Conservation (phyloP, 2,113 vertebrate genomes). For the Tyrannus savana region DNA sequence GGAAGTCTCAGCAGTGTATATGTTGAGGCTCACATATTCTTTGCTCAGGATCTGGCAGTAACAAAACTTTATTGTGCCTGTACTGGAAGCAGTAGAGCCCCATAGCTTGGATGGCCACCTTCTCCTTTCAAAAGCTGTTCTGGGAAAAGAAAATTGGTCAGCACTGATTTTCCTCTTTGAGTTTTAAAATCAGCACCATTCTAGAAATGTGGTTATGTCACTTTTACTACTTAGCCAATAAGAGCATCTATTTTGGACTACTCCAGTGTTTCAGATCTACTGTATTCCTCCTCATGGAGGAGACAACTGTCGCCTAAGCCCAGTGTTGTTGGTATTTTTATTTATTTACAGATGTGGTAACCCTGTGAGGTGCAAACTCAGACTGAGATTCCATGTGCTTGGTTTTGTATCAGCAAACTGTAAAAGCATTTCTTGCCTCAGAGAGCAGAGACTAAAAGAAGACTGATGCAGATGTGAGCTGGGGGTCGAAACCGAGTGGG, state of each 20-base stretch:
- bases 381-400: background rate
- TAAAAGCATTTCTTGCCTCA: background rate
- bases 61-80: background rate
- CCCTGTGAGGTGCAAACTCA: background rate
- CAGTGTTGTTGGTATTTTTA: background rate
- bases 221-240: background rate
- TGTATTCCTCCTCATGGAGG: background rate
- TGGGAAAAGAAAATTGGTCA: background rate
- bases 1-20: fast-evolving
- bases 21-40: background rate
- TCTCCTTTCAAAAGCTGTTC: background rate
- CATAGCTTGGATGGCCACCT: background rate
- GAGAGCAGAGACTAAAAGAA: background rate
- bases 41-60: background rate
- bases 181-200: background rate
- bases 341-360: background rate
- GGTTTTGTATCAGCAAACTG: background rate
- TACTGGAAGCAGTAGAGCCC: background rate
- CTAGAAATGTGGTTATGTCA: background rate
- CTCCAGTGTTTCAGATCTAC: background rate
- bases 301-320: background rate
- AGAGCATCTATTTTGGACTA: background rate
- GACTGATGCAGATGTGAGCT: background rate
- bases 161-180: background rate
- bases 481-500: background rate